Percentiles rank a stretch among this genome's conserved stretches.
Conservation (phyloP, 2,113 vertebrate genomes). For the Aegypius monachus region DNA sequence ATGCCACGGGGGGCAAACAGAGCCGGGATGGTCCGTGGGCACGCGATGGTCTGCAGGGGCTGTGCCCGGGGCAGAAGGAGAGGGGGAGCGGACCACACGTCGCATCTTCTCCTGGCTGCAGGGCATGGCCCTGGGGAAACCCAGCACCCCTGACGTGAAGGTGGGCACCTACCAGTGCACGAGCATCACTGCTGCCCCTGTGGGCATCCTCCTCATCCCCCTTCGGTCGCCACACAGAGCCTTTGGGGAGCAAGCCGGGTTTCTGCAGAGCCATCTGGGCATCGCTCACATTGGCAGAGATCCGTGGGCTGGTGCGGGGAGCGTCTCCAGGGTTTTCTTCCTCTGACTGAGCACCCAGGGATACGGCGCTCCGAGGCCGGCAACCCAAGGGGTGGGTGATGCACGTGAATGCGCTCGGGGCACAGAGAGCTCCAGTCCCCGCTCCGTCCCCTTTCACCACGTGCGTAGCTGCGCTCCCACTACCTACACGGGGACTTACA, state of each 20-base stretch:
- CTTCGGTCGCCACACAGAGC: rapidly evolving
- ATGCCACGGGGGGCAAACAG: rapidly evolving
- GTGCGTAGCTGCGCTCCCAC: rapidly evolving
- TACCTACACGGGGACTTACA: rapidly evolving
- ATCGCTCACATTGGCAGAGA: rapidly evolving
- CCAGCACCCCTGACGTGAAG: rapidly evolving
- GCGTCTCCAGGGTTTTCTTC: rapidly evolving
- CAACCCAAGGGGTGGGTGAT: rapidly evolving
- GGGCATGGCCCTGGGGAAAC: rapidly evolving
- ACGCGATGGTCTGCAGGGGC: rapidly evolving
- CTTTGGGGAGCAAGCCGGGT: rapidly evolving
- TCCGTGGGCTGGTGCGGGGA: neutral
- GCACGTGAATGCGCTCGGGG: rapidly evolving
- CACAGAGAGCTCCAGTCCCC: too few relatives aligned
- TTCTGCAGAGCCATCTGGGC: neutral
- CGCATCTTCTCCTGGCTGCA: neutral
- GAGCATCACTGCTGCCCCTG: rapidly evolving
- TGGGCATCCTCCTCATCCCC: neutral
- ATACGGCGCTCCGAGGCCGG: rapidly evolving
- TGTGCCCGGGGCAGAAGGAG: rapidly evolving
- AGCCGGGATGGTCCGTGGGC: rapidly evolving
- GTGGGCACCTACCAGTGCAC: rapidly evolving
- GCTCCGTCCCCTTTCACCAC: neutral
- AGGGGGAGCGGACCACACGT: rapidly evolving
- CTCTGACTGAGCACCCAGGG: neutral